These are phyloP conservation scores for Temnothorax rugatulus DNA, from an alignment of 2,888 invertebrate genomes.

Conservation along the genomic window DNA sequence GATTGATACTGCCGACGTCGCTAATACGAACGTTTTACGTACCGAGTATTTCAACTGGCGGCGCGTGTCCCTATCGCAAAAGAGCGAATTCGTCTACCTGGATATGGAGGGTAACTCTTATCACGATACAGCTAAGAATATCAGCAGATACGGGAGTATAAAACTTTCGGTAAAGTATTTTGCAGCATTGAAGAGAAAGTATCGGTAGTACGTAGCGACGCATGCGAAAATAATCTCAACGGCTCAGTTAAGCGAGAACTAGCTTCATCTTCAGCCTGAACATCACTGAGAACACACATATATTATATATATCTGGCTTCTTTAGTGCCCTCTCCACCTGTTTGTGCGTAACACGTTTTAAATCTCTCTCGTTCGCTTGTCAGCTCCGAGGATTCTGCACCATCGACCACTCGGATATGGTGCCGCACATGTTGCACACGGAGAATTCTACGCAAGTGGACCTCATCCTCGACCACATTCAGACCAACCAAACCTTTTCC, in stretches of 20 bases:
- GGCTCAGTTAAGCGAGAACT: neutral
- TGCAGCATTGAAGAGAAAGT: slow-evolving; percentile 28
- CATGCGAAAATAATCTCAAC: slow-evolving; percentile 25
- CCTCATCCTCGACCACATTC: slow-evolving; percentile 88
- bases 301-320: neutral
- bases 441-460: slow-evolving; percentile 90
- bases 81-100: slow-evolving; percentile 84
- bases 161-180: slow-evolving; percentile 78
- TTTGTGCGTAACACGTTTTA: neutral
- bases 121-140: slow-evolving; percentile 77
- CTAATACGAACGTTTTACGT: slow-evolving; percentile 83
- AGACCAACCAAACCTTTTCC: slow-evolving; percentile 86
- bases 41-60: slow-evolving; percentile 85
- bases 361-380: slow-evolving; percentile 49
- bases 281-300: neutral
- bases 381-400: slow-evolving; percentile 88
- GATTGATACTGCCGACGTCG: slow-evolving; percentile 80
- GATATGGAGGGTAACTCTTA: slow-evolving; percentile 80
- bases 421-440: slow-evolving; percentile 90
- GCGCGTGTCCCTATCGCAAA: slow-evolving; percentile 81
- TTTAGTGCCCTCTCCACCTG: neutral
- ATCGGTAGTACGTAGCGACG: slow-evolving; percentile 29
- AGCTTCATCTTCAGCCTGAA: neutral
- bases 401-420: slow-evolving; percentile 86
- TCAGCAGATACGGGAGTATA: slow-evolving; percentile 82